Percentiles rank a stretch among this genome's conserved stretches.
Conservation (phyloP, 2,113 vertebrate species). For the Python bivittatus region DNA sequence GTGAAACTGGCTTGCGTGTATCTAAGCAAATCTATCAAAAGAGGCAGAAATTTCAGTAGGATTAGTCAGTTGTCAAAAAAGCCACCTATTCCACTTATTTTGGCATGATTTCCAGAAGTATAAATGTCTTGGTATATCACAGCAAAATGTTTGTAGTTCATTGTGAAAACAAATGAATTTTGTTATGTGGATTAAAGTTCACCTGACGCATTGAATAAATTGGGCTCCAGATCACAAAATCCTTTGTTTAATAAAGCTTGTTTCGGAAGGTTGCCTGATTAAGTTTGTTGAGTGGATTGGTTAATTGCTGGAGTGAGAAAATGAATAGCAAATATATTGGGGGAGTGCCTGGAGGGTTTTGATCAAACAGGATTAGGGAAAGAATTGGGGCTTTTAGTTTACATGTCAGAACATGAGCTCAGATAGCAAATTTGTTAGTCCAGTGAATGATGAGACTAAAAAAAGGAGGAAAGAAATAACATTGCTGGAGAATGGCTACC, state of each 20-base stretch:
- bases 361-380: background rate
- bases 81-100: background rate
- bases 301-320: background rate
- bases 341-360: background rate
- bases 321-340: background rate
- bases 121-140: background rate
- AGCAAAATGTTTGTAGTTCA: background rate
- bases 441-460: background rate
- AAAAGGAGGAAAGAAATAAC: background rate
- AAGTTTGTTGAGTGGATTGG: background rate
- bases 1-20: background rate
- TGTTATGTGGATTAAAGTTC: background rate
- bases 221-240: background rate
- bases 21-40: background rate
- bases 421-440: background rate
- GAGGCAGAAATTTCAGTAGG: background rate
- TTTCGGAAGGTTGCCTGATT: background rate
- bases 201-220: background rate
- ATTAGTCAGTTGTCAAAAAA: background rate
- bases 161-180: background rate
- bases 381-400: background rate
- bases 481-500: background rate
- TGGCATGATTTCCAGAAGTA: background rate
- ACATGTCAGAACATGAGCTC: background rate
- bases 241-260: background rate